Base-by-base conservation (phyloP, 2,113 vertebrate species). In the Orientallactaga bullata region DNA sequence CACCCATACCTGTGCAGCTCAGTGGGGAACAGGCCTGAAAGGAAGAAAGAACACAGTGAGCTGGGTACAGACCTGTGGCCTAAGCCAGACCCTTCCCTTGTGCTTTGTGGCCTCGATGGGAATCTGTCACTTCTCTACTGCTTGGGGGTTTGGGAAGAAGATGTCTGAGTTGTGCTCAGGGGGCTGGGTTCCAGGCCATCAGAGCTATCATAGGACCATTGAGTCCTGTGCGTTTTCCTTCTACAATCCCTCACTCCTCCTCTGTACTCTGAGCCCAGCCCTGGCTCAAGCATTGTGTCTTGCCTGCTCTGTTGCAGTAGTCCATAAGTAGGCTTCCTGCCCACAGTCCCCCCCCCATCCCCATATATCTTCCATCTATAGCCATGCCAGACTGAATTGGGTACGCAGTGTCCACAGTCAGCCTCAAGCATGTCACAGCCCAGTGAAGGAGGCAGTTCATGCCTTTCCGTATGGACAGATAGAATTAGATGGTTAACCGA, bases 31-130 rank as follows among this genome's bases (percentile, higher is more conserved):
- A 47, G 8, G 42, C 42, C 42, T 47, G 42, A 55, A 55, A 55
- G 55, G 55, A 55, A 11, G 55, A 16, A 55, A 55, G 55, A 11
- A 16, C 55, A 55, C 55, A 10, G 55, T 15, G 55, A 11, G 55
- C 55, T n/a, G 32, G 73, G 35, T 16, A 3, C 37, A 51, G 39
- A 37, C 55, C 23, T 4, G 1, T 42, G 26, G 78, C 51, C 42
- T 61, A 61, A 15, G 20, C 60, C 6, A 61, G 60, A 47, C 21
- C 42, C 42, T 30, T 5, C 37, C 0, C 7, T 0, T 4, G 15
- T 65, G 35, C 63, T 42, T 16, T n/a, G 47, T 60, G 39, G 77
- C 21, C 66, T 65, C 85, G 23, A 0, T 35, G 16, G 47, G 65
- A 91, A 66, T 51, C 47, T 37, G 21, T 73, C 2, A 0, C 51